phyloP scores from a whole-genome alignment of 2,888 invertebrate genomes.

The Hyppa rectilinea region DNA sequence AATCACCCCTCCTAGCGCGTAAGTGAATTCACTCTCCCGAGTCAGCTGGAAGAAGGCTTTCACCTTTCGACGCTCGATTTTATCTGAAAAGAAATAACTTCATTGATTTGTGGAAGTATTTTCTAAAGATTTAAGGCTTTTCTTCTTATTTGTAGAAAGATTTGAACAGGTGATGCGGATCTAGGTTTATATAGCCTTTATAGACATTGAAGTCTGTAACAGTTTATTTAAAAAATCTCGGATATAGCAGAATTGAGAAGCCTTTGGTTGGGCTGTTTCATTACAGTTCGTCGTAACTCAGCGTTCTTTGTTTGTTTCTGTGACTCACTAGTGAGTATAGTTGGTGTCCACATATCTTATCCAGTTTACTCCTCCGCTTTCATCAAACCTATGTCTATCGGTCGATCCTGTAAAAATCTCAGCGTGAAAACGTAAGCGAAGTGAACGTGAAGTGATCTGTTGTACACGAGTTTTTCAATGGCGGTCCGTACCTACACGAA shows the following conservation, averaged over 20 bases:
- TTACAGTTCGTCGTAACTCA: not conserved
- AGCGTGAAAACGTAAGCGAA: too few species aligned
- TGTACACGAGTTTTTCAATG: not conserved
- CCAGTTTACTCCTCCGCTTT: not conserved
- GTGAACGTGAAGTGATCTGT: too few species aligned
- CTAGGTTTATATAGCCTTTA: constrained; percentile 10
- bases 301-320: too few species aligned
- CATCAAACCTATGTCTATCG: not conserved
- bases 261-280: not conserved
- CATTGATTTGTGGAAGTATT: constrained; percentile 45
- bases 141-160: not conserved
- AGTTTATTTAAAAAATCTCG: constrained; percentile 17
- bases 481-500: not conserved
- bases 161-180: constrained; percentile 14
- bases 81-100: constrained; percentile 75
- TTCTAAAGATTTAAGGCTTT: constrained; percentile 29
- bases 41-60: constrained; percentile 84
- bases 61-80: constrained; percentile 78
- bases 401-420: too few species aligned
- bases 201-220: constrained; percentile 1
- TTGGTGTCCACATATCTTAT: not conserved
- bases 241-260: not conserved
- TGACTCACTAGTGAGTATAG: not conserved
- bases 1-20: constrained; percentile 81
- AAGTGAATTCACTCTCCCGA: constrained; percentile 80